phyloP scores from a whole-genome alignment of 2,888 invertebrate genomes.

The Tridacna gigas region DNA sequence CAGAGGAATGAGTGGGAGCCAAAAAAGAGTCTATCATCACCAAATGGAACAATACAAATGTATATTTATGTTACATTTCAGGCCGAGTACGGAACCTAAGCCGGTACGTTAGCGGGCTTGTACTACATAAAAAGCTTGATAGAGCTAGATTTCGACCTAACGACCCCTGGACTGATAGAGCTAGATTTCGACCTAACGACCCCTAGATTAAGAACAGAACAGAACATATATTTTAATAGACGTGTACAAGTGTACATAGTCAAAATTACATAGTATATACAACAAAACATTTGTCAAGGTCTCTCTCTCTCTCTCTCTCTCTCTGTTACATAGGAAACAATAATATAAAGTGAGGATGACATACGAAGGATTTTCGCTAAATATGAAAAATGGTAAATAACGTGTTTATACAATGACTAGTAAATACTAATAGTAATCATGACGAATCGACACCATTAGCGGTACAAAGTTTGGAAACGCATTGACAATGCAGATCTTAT shows the following conservation, averaged over 20 bases:
- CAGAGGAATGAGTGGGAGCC: too few species aligned
- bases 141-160: too few species aligned
- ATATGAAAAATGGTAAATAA: neutral
- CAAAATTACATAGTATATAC: neutral
- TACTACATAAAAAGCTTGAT: too few species aligned
- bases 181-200: too few species aligned
- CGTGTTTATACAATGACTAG: neutral
- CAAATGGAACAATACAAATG: too few species aligned
- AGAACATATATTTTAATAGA: neutral
- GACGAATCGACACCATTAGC: neutral
- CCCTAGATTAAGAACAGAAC: constrained; percentile 18
- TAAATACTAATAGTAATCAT: neutral
- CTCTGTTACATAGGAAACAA: too few species aligned
- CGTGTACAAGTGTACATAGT: constrained; percentile 1
- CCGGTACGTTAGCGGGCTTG: too few species aligned
- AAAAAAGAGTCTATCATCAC: too few species aligned
- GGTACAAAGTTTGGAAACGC: neutral
- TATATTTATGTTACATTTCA: too few species aligned
- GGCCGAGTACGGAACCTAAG: too few species aligned
- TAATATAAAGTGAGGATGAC: neutral
- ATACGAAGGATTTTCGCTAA: neutral
- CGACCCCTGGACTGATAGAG: too few species aligned
- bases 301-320: neutral
- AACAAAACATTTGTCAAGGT: neutral
- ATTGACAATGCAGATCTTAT: neutral